Evolutionary conservation across 2,797 vertebrate species (phyloP).

Genomic region (Anableps anableps): DNA sequence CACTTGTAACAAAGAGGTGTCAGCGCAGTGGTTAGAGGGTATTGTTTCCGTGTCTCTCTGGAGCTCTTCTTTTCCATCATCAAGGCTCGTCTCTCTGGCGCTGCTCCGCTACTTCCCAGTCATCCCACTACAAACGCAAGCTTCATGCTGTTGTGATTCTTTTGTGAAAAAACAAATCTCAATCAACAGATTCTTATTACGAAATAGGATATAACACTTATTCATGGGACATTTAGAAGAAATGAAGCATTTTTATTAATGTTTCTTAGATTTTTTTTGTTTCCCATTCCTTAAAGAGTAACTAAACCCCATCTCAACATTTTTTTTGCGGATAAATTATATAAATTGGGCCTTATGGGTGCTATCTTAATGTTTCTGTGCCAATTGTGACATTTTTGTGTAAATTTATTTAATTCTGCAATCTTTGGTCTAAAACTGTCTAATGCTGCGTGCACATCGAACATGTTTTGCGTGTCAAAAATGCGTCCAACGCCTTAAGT

Average conservation of each 20-base stretch:
- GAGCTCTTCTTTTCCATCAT: constrained; percentile 54
- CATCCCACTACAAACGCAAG: not conserved
- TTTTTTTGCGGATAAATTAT: no score
- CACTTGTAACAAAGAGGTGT: constrained; percentile 87
- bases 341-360: not conserved
- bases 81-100: constrained; percentile 2
- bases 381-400: no score
- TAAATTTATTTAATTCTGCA: no score
- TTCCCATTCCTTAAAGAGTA: no score
- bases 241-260: not conserved
- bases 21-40: constrained; percentile 82
- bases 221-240: not conserved
- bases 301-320: no score
- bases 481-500: no score
- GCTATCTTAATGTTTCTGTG: no score
- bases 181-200: not conserved
- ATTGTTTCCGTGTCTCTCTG: constrained; percentile 74
- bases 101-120: not conserved
- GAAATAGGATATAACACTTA: not conserved
- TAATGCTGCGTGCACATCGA: no score
- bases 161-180: not conserved
- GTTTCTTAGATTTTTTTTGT: not conserved
- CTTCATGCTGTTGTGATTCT: not conserved
- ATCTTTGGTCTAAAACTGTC: no score
- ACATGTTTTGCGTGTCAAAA: no score